Percentiles rank a stretch among this genome's conserved stretches.
Evolutionary conservation across 2,888 invertebrate species (phyloP).

Genomic region (Pegoplata infirma): DNA sequence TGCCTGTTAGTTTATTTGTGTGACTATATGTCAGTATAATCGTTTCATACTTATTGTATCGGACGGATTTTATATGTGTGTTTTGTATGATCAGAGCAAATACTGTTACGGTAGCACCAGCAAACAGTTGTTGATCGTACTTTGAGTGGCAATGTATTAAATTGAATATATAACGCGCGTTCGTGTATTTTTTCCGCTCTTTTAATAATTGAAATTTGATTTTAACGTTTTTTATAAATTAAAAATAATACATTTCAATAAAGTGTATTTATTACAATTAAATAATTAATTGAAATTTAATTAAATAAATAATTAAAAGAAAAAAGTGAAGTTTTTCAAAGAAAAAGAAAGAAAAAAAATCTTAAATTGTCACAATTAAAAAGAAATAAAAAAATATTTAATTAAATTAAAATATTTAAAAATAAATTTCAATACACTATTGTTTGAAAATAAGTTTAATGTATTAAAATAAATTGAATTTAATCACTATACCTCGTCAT

Average conservation of each 20-base stretch:
- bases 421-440: not conserved
- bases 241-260: not conserved
- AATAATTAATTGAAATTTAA: not conserved
- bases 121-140: slow-evolving; percentile 62
- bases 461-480: not conserved
- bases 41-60: slow-evolving; percentile 16
- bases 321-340: too few species aligned
- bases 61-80: slow-evolving; percentile 7
- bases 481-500: not conserved
- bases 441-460: not conserved
- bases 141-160: slow-evolving; percentile 60
- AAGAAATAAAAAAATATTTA: not conserved
- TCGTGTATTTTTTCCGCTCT: slow-evolving; percentile 41
- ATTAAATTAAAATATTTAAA: not conserved
- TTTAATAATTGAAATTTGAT: too few species aligned
- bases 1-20: slow-evolving; percentile 14
- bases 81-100: slow-evolving; percentile 43
- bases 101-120: slow-evolving; percentile 59
- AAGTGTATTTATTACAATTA: not conserved
- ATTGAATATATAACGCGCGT: slow-evolving; percentile 46
- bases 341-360: not conserved
- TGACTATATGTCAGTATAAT: not conserved
- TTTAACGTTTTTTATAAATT: slow-evolving; percentile 16
- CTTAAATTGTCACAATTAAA: not conserved
- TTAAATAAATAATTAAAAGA: not conserved